A percentile compares a stretch with the other conserved stretches of the same genome.
phyloP scores from a whole-genome alignment of 1,140 invertebrate genomes.

The Eulimnadia texana region DNA sequence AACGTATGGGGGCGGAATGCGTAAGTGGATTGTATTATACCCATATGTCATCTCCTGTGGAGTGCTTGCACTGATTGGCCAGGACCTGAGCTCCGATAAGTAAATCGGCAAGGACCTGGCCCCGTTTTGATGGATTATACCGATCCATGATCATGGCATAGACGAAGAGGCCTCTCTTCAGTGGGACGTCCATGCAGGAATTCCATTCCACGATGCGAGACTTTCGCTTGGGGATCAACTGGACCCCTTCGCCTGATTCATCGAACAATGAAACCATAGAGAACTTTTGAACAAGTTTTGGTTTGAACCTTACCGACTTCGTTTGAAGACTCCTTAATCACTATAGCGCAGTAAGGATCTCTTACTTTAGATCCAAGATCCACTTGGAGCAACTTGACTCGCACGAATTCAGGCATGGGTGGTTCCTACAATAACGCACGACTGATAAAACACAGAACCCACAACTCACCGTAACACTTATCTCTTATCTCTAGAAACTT shows the following conservation, averaged over 20 bases:
- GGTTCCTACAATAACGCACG: no score
- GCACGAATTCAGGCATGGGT: slow-evolving; percentile 8
- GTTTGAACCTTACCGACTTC: not conserved
- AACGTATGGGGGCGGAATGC: not conserved
- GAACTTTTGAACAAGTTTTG: not conserved
- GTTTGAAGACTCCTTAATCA: slow-evolving; percentile 7
- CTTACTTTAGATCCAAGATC: slow-evolving; percentile 8
- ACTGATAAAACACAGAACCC: no score
- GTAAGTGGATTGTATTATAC: not conserved
- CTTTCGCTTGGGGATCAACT: slow-evolving; percentile 29
- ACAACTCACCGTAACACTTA: no score
- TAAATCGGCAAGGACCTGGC: slow-evolving; percentile 23
- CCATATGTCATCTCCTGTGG: slow-evolving; percentile 2
- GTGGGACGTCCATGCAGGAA: slow-evolving; percentile 31
- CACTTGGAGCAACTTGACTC: slow-evolving; percentile 14
- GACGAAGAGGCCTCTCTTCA: slow-evolving; percentile 30
- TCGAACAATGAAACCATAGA: not conserved
- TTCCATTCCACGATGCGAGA: slow-evolving; percentile 32
- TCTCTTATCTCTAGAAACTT: no score
- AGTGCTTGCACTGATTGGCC: slow-evolving; percentile 26
- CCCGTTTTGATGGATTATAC: not conserved
- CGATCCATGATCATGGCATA: slow-evolving; percentile 17
- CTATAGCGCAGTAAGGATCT: slow-evolving; percentile 13
- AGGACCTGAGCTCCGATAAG: slow-evolving; percentile 25
- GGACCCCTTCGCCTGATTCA: slow-evolving; percentile 19